Evolutionary conservation across 2,113 vertebrate species (phyloP), one percentile per base, ranked within the genome.

Genomic region (Takifugu flavidus): DNA sequence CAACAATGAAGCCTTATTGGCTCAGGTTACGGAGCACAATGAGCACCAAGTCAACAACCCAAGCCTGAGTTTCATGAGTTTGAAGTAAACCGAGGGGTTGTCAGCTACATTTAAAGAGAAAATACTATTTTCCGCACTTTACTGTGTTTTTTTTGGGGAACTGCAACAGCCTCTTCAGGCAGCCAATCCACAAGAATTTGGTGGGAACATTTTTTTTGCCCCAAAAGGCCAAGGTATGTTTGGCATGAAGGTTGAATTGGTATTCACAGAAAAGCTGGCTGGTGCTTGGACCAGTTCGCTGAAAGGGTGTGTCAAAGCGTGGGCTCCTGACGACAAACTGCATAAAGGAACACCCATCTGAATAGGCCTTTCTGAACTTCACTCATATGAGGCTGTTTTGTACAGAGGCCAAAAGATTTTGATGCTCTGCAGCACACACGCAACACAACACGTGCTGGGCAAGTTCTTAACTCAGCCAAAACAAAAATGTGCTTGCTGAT

Each of bases 1-100:
- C 61, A 61, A 73, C 72, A 77, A 73, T 66, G 53, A 46, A 43
- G 34, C 7, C 10, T 42, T 29, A 25, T 31, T 12, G 25, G 56
- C 52, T 44, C 1, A 0, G 49, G 20, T 83, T 79, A 59, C 74
- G 53, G 3, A 20, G 39, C 13, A 51, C 27, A 66, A 39, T 0
- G 3, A 62, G 65, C 70, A 49, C 10, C 1, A 13, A 50, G 61
- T 63, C 13, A 54, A 53, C 39, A 26, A 10, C 39, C 27, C 51
- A 44, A n/a, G 28, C 59, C 56, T 50, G 20, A 6, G 25, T 2
- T 6, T n/a, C 27, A n/a, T 43, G 44, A 25, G 7, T 20, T 25
- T 25, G 27, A 31, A 25, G 20, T 8, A 26, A 53, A 49, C 57
- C 12, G 3, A 70, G 51, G 31, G 26, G 11, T 44, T 59, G 25